A percentile compares a stretch with the other conserved stretches of the same genome.
phyloP scores from a whole-genome alignment of 2,888 invertebrate species.

The Drosophila neotestacea region DNA sequence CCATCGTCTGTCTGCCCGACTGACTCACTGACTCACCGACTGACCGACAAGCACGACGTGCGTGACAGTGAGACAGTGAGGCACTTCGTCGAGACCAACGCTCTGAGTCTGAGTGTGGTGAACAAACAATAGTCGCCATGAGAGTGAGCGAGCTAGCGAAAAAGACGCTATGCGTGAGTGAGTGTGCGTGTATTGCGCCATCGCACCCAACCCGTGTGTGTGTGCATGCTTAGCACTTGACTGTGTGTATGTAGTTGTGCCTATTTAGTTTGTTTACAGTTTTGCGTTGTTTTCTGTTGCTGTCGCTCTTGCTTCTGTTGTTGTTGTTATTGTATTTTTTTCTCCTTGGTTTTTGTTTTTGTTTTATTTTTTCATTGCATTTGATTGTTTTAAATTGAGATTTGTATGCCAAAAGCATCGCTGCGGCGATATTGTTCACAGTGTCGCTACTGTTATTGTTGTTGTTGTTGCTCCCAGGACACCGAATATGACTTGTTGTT shows the following conservation, averaged over 20 bases:
- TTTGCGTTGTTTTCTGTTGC: constrained; percentile 58
- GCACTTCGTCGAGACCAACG: constrained; percentile 55
- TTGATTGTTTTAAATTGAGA: constrained; percentile 78
- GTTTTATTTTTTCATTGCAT: constrained; percentile 68
- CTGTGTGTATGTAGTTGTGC: constrained; percentile 41
- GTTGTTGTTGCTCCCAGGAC: constrained; percentile 37
- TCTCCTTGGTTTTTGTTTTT: constrained; percentile 17
- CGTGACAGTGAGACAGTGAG: constrained; percentile 54
- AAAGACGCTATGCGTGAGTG: constrained; percentile 29
- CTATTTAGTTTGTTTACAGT: constrained; percentile 75
- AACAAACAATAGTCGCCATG: constrained; percentile 49
- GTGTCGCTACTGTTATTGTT: constrained; percentile 26
- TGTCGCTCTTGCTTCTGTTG: constrained; percentile 13
- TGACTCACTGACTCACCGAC: constrained; percentile 14
- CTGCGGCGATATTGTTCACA: constrained; percentile 33
- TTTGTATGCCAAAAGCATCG: constrained; percentile 71
- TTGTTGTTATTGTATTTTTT: constrained; percentile 26
- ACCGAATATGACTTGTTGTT: constrained; percentile 26
- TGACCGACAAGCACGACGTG: neutral
- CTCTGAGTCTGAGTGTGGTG: constrained; percentile 61
- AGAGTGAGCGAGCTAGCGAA: constrained; percentile 29
- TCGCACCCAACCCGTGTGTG: constrained; percentile 26
- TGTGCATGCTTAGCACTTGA: constrained; percentile 31
- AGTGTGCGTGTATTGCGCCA: constrained; percentile 50
- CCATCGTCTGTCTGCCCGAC: constrained; percentile 12